Evolutionary conservation across 2,113 vertebrate genomes (phyloP).

Genomic region (Vimba vimba): DNA sequence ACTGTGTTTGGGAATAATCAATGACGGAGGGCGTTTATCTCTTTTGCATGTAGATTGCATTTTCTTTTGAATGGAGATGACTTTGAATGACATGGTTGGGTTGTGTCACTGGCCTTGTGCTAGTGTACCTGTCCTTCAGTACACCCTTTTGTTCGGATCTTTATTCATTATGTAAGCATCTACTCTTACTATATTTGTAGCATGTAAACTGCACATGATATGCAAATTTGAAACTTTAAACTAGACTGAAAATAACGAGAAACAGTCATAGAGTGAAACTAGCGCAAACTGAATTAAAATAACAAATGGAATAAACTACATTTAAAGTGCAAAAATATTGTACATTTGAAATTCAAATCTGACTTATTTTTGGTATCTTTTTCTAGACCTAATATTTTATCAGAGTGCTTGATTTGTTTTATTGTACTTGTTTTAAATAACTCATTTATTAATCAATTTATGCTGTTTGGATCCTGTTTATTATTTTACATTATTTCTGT

Average conservation of each 20-base stretch:
- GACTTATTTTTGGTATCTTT: not conserved
- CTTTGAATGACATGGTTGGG: not conserved
- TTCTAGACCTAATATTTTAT: not conserved
- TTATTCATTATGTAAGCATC: not conserved
- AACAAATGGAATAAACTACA: not conserved
- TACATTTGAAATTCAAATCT: not conserved
- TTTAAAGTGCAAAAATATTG: too few relatives aligned
- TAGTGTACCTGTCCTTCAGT: not conserved
- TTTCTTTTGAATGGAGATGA: not conserved
- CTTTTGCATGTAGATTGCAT: conserved; percentile 24
- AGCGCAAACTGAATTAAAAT: not conserved
- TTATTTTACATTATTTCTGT: too few relatives aligned
- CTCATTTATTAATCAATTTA: too few relatives aligned
- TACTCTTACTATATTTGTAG: not conserved
- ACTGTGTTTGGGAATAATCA: not conserved
- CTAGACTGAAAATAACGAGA: too few relatives aligned
- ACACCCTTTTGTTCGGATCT: not conserved
- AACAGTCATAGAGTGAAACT: too few relatives aligned
- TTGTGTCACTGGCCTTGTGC: not conserved
- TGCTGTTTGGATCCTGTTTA: too few relatives aligned
- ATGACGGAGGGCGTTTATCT: not conserved
- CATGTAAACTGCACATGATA: not conserved
- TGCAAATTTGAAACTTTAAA: not conserved
- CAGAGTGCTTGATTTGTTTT: too few relatives aligned
- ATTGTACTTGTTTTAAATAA: too few relatives aligned